Evolutionary conservation across 1,140 invertebrate species (phyloP).

Genomic region (Dendrolimus punctatus): DNA sequence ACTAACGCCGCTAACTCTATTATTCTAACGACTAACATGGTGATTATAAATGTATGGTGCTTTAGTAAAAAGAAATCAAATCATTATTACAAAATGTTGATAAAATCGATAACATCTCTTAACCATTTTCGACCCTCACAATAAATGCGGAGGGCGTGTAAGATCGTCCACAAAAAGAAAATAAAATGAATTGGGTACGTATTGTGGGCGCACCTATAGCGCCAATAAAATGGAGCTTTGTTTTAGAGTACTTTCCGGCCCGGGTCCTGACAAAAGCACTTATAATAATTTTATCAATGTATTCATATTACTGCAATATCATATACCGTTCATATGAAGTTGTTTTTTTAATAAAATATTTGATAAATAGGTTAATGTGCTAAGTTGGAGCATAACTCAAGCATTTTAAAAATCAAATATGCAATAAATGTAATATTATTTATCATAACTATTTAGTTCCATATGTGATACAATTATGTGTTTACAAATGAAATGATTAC

Average conservation of each 20-base stretch:
- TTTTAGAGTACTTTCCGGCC: background rate
- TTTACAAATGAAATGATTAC: background rate
- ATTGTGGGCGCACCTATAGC: slow-evolving; percentile 7
- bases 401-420: too few relatives aligned
- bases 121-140: slow-evolving; percentile 18
- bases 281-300: too few relatives aligned
- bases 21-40: too few relatives aligned
- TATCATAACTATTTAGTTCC: too few relatives aligned
- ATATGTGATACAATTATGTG: too few relatives aligned
- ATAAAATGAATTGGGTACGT: slow-evolving; percentile 10
- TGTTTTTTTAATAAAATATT: too few relatives aligned
- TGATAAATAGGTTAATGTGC: too few relatives aligned
- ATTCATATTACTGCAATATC: too few relatives aligned
- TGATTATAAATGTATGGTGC: background rate
- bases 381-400: too few relatives aligned
- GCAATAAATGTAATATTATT: too few relatives aligned
- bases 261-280: background rate
- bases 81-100: slow-evolving; percentile 31
- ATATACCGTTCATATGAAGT: too few relatives aligned
- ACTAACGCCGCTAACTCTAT: too few relatives aligned
- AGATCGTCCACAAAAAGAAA: slow-evolving; percentile 23
- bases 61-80: slow-evolving; percentile 24
- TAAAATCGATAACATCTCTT: slow-evolving; percentile 31
- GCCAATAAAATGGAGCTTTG: slow-evolving; percentile 7
- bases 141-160: slow-evolving; percentile 24